phyloP scores from a whole-genome alignment of 1,140 invertebrate species.

The Achatina immaculata region DNA sequence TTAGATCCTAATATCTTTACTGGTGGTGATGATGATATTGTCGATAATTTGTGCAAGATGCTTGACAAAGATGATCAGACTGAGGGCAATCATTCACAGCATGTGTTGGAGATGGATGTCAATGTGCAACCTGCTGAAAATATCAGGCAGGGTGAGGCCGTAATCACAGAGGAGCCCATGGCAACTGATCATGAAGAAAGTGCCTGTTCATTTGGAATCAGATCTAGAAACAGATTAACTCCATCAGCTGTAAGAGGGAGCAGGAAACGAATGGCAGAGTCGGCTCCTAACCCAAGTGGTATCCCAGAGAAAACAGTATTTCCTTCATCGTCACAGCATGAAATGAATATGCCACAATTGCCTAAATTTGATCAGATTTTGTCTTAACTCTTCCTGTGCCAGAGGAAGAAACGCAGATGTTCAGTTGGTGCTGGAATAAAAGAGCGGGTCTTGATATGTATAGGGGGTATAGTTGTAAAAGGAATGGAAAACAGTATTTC shows the following conservation, averaged over 20 bases:
- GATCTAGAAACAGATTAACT: not conserved
- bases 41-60: conserved; percentile 1
- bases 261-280: conserved; percentile 10
- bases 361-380: conserved; percentile 26
- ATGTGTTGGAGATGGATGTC: not conserved
- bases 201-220: not conserved
- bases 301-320: conserved; percentile 14
- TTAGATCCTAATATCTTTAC: not conserved
- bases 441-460: no score
- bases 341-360: not conserved
- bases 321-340: not conserved
- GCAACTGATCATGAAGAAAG: conserved; percentile 7
- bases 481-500: no score
- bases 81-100: not conserved
- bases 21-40: conserved; percentile 27
- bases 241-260: not conserved
- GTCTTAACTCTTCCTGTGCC: no score
- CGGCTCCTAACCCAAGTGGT: not conserved
- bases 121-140: not conserved
- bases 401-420: no score
- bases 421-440: no score
- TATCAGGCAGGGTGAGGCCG: not conserved
- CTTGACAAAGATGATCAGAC: conserved; percentile 18
- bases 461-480: no score
- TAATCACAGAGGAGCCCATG: not conserved